Percentiles rank a stretch among this genome's conserved stretches.
Conservation (phyloP, 2,113 vertebrate species). For the Xiphophorus maculatus region DNA sequence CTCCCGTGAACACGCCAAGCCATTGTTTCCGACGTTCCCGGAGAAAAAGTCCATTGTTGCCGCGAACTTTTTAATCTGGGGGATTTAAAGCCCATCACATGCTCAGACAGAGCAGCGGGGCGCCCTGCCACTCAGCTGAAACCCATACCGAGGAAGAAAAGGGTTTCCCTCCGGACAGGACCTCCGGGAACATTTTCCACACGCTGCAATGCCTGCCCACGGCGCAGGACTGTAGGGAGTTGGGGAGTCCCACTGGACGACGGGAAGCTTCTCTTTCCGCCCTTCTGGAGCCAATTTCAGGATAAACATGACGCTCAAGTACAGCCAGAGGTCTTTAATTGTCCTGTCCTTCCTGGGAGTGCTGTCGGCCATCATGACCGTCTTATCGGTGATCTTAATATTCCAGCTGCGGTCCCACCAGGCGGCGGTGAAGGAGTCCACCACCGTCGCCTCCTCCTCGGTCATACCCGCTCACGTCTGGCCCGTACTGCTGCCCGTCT, state of each 20-base stretch:
- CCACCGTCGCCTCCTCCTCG: slow-evolving; percentile 33
- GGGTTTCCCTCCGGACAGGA: not conserved
- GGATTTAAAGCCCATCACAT: slow-evolving; percentile 79
- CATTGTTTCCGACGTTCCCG: slow-evolving; percentile 63
- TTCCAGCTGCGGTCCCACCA: slow-evolving; percentile 85
- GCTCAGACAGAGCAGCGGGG: slow-evolving; percentile 53
- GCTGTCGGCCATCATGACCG: slow-evolving; percentile 85
- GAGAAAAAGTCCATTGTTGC: slow-evolving; percentile 77
- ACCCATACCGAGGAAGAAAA: slow-evolving; percentile 22
- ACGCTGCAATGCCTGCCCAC: slow-evolving; percentile 7
- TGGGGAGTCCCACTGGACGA: not conserved
- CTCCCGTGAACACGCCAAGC: slow-evolving; percentile 29
- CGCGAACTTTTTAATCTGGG: slow-evolving; percentile 75
- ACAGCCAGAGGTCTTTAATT: slow-evolving; percentile 82
- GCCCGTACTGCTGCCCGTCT: slow-evolving; percentile 79
- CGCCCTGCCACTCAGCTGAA: slow-evolving; percentile 24
- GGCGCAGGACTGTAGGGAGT: slow-evolving; percentile 14
- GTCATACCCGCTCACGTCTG: slow-evolving; percentile 65
- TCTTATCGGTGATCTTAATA: slow-evolving; percentile 86
- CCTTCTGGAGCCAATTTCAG: not conserved
- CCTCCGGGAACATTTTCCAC: not conserved
- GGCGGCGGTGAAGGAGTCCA: slow-evolving; percentile 56
- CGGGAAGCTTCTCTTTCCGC: not conserved
- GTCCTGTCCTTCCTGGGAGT: slow-evolving; percentile 84
- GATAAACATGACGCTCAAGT: slow-evolving; percentile 69